Conservation (phyloP, 2,797 vertebrate genomes). For the Amblyraja radiata region DNA sequence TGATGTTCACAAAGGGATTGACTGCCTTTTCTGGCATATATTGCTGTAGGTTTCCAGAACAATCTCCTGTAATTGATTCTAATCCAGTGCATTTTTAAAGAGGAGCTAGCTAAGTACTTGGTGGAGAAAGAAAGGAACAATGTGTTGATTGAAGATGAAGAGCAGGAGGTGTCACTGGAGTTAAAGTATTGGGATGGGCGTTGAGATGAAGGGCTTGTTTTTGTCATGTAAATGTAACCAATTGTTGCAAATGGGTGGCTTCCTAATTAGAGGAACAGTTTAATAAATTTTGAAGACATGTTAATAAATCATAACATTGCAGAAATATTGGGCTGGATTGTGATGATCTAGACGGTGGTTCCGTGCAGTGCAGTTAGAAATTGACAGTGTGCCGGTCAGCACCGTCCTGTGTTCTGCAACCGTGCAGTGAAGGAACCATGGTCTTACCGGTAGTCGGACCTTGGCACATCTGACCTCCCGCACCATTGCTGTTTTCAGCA, state of each 20-base stretch:
- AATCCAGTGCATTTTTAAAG: background rate
- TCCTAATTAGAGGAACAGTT: background rate
- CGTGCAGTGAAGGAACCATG: too few relatives aligned
- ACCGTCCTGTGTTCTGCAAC: too few relatives aligned
- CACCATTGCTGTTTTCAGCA: too few relatives aligned
- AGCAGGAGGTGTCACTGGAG: background rate
- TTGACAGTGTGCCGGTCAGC: too few relatives aligned
- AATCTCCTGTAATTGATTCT: conserved; percentile 10
- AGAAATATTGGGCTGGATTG: background rate
- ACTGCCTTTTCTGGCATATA: background rate
- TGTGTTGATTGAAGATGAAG: background rate
- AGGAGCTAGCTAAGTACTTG: background rate
- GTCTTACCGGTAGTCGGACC: too few relatives aligned
- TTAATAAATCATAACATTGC: background rate
- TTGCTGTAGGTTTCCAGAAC: background rate
- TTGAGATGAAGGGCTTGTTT: background rate
- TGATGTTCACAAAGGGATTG: background rate
- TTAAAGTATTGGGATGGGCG: background rate
- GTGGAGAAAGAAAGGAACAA: background rate
- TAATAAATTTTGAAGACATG: background rate
- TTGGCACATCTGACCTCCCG: too few relatives aligned
- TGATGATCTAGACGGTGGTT: too few relatives aligned
- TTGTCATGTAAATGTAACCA: background rate
- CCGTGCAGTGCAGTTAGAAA: too few relatives aligned
- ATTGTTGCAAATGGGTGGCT: background rate